Base-by-base conservation (phyloP, 2,888 invertebrate genomes). In the Drosophila glabriapex region DNA sequence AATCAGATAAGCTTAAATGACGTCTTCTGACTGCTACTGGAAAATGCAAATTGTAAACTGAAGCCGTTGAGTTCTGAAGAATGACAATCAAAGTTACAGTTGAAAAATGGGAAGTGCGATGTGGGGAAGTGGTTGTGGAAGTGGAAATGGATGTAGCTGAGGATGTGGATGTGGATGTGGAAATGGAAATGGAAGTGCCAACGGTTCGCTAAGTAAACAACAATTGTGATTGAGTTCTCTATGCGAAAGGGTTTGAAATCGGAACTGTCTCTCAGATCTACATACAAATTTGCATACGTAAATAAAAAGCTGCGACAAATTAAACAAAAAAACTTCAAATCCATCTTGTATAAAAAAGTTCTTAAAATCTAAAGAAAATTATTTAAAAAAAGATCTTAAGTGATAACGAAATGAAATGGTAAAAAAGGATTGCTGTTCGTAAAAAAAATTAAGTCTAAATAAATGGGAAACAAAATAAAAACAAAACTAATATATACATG, bases 1-100 rank as follows among this genome's bases (percentile, higher is more conserved):
- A 89, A 89, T 91, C 91, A 88, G 91, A 91, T 91, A 91, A 91
- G 91, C 85, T 80, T 85, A 80, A 84, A 88, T 86, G 85, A 86
- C 85, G 85, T 85, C 85, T 83, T 62, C 75, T 66, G 52, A 39
- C 59, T 46, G 60, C 73, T 77, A 71, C 82, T 75, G 76, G 71
- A 73, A 83, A 87, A 90, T 90, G 91, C 91, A 90, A 91, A 91
- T 91, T 88, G 78, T 74, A 88, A 83, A 84, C 78, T 76, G 76
- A 87, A 86, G 80, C 89, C 87, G 86, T 80, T 89, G 76, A 83
- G 75, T 56, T 68, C 70, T 66, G 33, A 80, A 72, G 86, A 85
- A 83, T 82, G 76, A 85, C 84, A 78, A 86, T 77, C 81, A 77
- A 82, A 85, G 76, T 85, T 76, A 81, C 84, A 77, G 78, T 87